Percentiles rank a stretch among this genome's conserved stretches.
phyloP scores from a whole-genome alignment of 1,140 invertebrate genomes.

The Nephotettix cincticeps region DNA sequence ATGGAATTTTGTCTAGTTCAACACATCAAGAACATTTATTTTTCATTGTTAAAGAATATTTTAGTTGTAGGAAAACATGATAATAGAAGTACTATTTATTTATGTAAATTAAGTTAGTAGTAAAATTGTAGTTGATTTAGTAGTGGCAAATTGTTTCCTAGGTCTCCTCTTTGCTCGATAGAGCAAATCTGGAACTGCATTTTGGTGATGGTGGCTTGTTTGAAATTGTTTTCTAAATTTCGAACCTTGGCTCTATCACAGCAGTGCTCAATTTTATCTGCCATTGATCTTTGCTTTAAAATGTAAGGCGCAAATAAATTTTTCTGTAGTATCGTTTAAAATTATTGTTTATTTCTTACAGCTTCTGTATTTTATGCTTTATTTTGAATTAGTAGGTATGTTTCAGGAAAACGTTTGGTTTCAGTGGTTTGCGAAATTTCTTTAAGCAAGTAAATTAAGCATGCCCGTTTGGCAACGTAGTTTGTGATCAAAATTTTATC shows the following conservation, averaged over 20 bases:
- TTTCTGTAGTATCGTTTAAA: slow-evolving; percentile 15
- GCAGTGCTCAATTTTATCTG: slow-evolving; percentile 22
- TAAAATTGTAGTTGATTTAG: slow-evolving; percentile 10
- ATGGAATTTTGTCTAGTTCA: too few relatives aligned
- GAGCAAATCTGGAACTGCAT: slow-evolving; percentile 62
- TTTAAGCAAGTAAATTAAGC: slow-evolving; percentile 24
- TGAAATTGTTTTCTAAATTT: slow-evolving; percentile 30
- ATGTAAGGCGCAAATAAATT: slow-evolving; percentile 7
- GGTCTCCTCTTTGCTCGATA: slow-evolving; percentile 84
- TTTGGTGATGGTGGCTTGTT: slow-evolving; percentile 34
- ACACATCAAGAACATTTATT: too few relatives aligned
- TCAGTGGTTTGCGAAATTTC: slow-evolving; percentile 19
- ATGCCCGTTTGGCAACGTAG: slow-evolving; percentile 32
- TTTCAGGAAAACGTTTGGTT: slow-evolving; percentile 26
- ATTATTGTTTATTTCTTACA: slow-evolving; percentile 19
- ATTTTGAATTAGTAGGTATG: slow-evolving; percentile 24
- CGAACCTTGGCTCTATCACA: slow-evolving; percentile 21
- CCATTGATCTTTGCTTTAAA: slow-evolving; percentile 23
- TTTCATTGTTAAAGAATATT: too few relatives aligned
- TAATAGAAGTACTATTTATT: too few relatives aligned
- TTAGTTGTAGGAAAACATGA: too few relatives aligned
- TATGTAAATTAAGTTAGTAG: slow-evolving; percentile 10
- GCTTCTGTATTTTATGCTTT: slow-evolving; percentile 18
- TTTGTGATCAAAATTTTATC: slow-evolving; percentile 30
- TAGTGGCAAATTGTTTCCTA: slow-evolving; percentile 52